Percentiles rank a stretch among this genome's conserved stretches.
Evolutionary conservation across 2,113 vertebrate genomes (phyloP).

Genomic region (Ivindomyrus marchei): DNA sequence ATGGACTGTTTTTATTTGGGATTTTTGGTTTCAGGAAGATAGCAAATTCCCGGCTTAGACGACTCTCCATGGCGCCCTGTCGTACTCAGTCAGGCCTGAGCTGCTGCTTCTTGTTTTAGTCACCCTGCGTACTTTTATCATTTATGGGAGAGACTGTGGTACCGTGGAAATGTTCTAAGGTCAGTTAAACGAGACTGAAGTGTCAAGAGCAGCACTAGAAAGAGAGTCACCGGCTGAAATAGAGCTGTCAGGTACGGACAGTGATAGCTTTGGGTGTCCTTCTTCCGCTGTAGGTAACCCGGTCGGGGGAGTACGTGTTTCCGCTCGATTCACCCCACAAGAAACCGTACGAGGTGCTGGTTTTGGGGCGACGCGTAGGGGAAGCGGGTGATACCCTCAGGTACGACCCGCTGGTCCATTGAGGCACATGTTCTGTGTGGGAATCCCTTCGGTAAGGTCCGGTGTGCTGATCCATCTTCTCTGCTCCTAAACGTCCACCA

Average conservation of each 20-base stretch:
- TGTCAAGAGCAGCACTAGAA: not conserved
- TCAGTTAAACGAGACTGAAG: not conserved
- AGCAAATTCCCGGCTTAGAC: not conserved
- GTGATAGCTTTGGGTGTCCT: not conserved
- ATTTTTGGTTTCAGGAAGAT: not conserved
- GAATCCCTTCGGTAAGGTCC: not conserved
- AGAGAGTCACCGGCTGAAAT: not conserved
- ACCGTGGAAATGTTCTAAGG: not conserved
- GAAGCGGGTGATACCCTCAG: conserved; percentile 30
- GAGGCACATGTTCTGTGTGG: not conserved
- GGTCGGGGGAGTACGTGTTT: conserved; percentile 79
- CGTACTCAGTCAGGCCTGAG: not conserved
- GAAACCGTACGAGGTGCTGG: conserved; percentile 86
- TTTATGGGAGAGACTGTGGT: not conserved
- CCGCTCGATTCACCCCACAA: conserved; percentile 91
- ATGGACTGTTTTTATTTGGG: not conserved
- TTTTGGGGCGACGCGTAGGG: conserved; percentile 68
- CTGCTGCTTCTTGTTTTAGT: not conserved
- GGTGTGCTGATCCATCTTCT: not conserved
- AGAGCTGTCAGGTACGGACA: not conserved
- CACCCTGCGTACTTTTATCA: not conserved
- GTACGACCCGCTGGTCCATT: conserved; percentile 18
- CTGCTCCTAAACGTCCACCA: conserved; percentile 1
- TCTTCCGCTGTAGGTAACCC: conserved; percentile 70
- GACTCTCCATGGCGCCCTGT: not conserved